Conservation (phyloP, 2,797 vertebrate genomes). For the Geotrypetes seraphini region DNA sequence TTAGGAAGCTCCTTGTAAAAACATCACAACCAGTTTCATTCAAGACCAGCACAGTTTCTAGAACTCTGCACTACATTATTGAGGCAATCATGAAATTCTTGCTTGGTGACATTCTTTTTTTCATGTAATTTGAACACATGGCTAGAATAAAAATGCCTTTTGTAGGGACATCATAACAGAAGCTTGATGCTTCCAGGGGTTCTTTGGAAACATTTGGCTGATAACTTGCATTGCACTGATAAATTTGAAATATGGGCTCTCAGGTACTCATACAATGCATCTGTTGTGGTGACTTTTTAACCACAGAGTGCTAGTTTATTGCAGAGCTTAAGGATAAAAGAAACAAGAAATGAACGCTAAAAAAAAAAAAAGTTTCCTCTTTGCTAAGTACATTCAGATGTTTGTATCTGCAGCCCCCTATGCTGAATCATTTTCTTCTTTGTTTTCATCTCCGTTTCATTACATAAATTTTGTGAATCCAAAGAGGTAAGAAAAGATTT, state of each 20-base stretch:
- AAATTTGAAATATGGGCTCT: slow-evolving; percentile 36
- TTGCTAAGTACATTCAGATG: slow-evolving; percentile 66
- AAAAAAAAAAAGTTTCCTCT: slow-evolving; percentile 30
- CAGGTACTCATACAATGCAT: slow-evolving; percentile 44
- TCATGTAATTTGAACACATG: background rate
- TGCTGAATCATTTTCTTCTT: slow-evolving; percentile 21
- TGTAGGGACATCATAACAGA: background rate
- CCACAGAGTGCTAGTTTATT: slow-evolving; percentile 70
- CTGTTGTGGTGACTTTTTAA: slow-evolving; percentile 68
- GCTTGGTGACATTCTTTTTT: no score
- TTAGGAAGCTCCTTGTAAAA: no score
- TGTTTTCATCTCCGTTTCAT: slow-evolving; percentile 31
- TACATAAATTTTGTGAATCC: slow-evolving; percentile 18
- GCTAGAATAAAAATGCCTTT: background rate
- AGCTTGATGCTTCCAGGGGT: background rate
- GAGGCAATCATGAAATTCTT: no score
- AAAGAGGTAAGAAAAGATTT: slow-evolving; percentile 12
- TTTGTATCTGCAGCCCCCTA: slow-evolving; percentile 18
- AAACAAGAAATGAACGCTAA: slow-evolving; percentile 57
- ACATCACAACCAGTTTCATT: no score
- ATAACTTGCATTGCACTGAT: slow-evolving; percentile 29
- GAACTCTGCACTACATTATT: no score
- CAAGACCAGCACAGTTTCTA: no score
- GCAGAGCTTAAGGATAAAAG: slow-evolving; percentile 69
- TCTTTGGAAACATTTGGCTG: slow-evolving; percentile 6